Conservation (phyloP, 2,797 vertebrate genomes). For the Urocyon cinereoargenteus region DNA sequence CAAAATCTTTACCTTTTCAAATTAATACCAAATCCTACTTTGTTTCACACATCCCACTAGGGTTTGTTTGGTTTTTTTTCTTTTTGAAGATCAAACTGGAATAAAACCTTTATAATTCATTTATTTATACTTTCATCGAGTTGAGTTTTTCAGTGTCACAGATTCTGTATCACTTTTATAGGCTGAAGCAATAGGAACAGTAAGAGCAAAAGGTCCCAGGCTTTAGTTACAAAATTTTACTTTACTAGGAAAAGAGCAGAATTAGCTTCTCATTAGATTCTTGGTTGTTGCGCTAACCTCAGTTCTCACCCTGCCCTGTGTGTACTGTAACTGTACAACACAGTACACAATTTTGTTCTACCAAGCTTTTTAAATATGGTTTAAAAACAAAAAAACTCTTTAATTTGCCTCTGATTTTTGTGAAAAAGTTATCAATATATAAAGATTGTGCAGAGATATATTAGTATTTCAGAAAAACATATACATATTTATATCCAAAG, state of each 20-base stretch:
- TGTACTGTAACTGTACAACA: background rate
- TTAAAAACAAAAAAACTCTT: slow-evolving; percentile 51
- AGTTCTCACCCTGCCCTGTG: background rate
- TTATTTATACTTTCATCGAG: background rate
- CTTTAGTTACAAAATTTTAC: background rate
- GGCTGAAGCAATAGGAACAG: background rate
- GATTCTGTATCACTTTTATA: background rate
- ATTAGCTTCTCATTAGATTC: background rate
- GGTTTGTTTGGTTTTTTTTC: background rate
- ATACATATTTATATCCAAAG: background rate
- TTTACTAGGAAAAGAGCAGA: slow-evolving; percentile 17
- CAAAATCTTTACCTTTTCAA: slow-evolving; percentile 38
- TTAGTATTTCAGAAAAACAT: slow-evolving; percentile 40
- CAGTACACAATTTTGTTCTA: background rate
- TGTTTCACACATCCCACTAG: background rate
- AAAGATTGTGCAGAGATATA: background rate
- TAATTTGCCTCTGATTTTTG: slow-evolving; percentile 34
- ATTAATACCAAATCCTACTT: background rate
- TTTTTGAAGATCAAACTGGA: background rate
- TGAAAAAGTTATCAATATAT: background rate
- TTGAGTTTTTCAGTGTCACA: slow-evolving; percentile 6
- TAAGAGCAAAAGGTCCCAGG: background rate
- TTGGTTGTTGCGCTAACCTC: background rate
- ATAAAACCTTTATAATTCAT: background rate
- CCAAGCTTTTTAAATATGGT: background rate